Base-by-base conservation (phyloP, 30 jellyfish, hydroid and myxozoan species). In the Turritopsis rubra region DNA sequence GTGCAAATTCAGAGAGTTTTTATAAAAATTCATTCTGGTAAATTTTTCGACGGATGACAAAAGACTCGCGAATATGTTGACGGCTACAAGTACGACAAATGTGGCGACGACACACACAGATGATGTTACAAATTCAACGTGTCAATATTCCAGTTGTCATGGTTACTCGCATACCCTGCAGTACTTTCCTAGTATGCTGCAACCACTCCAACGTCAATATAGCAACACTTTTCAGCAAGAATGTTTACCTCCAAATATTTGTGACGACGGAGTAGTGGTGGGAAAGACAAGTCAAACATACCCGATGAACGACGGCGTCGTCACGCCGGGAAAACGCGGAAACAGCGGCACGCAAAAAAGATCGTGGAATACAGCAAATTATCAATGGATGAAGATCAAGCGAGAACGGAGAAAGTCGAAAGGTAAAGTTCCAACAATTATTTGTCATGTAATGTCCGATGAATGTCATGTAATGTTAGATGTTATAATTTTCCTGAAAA, bases 301-400 rank as follows among this genome's bases (percentile, higher is more conserved):
- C 41, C 29, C 26, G 83, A 21, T 52, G 41, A 21, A 30, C 87
- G 80, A 52, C 53, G 60, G 82, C 41, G 52, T 52, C 80, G 25
- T 21, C 28, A 29, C 79, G 26, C 54, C 41, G 18, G 13, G 72
- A 4, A 52, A 53, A 1, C 29, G 65, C 0, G 89, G 87, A 26
- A 87, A 91, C 52, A 53, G 75, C 20, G 85, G 95, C 7, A 91
- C 85, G 72, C 96, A 91, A 29, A 80, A 95, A 22, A 84, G 96
- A 66, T 91, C 94, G 17, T 91, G 98, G 96, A 92, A 41, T 41
- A 41, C 60, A 41, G 87, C 86, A 90, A 90, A 90, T 72, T 90
- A 84, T 73, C 97, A 90, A 68, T 90, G 97, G 97, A 90, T 90
- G 97, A 86, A 73, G 80, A 90, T 90, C 75, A 86, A 86, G 53